phyloP scores from a whole-genome alignment of 1,140 invertebrate genomes.

The Solenopsis invicta region DNA sequence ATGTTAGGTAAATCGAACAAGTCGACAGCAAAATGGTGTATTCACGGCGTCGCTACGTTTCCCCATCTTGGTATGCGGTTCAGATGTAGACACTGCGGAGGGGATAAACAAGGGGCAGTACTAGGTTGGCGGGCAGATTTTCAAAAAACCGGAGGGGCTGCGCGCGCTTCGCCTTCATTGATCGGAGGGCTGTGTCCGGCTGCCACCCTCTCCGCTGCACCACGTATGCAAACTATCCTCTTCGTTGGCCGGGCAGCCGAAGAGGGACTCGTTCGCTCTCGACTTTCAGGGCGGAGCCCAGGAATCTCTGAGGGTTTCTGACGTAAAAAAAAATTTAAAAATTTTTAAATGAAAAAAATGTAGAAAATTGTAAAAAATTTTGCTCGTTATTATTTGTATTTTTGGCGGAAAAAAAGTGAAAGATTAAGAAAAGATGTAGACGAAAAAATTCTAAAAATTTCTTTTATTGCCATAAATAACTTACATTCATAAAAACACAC shows the following conservation, averaged over 20 bases:
- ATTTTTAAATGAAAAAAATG: conserved; percentile 64
- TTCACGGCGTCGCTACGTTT: conserved; percentile 67
- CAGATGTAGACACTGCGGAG: conserved; percentile 74
- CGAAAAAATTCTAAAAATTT: conserved; percentile 59
- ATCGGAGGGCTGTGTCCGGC: conserved; percentile 79
- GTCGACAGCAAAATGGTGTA: conserved; percentile 73
- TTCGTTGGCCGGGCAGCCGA: conserved; percentile 74
- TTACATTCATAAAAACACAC: not conserved
- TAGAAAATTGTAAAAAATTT: conserved; percentile 66
- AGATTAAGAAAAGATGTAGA: conserved; percentile 59
- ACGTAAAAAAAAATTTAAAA: conserved; percentile 37
- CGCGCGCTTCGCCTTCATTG: conserved; percentile 85
- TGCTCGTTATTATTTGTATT: not conserved
- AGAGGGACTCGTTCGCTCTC: conserved; percentile 76
- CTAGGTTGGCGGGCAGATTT: conserved; percentile 83
- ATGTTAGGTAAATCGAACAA: conserved; percentile 66
- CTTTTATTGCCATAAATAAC: conserved; percentile 19
- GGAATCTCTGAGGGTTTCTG: conserved; percentile 74
- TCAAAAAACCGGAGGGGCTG: conserved; percentile 84
- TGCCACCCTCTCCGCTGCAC: conserved; percentile 74
- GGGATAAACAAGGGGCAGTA: conserved; percentile 70
- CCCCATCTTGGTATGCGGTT: conserved; percentile 79
- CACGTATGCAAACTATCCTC: conserved; percentile 75
- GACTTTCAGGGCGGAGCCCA: conserved; percentile 84
- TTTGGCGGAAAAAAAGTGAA: conserved; percentile 36